Conservation (phyloP, 92 coral and sea anemone genomes). For the Galaxea fascicularis region DNA sequence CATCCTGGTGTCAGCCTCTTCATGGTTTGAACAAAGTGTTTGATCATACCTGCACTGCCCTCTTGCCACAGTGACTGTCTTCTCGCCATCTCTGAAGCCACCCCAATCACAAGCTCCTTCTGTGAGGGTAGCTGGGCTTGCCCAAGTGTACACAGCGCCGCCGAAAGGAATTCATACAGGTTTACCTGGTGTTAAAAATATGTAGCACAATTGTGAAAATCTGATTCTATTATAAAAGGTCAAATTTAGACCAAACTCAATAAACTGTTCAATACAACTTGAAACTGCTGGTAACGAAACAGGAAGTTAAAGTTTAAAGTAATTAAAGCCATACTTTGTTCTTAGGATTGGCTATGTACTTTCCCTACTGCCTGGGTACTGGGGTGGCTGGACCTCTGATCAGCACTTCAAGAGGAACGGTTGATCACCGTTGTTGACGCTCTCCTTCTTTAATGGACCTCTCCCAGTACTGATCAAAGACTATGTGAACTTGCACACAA, state of each 20-base stretch:
- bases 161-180: conserved; percentile 49
- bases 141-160: conserved; percentile 34
- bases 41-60: conserved; percentile 45
- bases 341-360: too few species aligned
- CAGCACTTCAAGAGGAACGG: conserved; percentile 34
- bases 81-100: conserved; percentile 58
- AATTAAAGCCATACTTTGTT: too few species aligned
- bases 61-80: conserved; percentile 46
- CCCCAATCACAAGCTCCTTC: conserved; percentile 55
- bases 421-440: conserved; percentile 57
- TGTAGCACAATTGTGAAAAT: conserved; percentile 23
- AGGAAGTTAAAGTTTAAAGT: too few species aligned
- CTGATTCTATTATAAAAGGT: too few species aligned
- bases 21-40: conserved; percentile 57
- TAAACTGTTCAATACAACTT: neutral
- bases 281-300: conserved; percentile 23
- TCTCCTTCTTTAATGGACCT: too few species aligned
- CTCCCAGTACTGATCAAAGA: too few species aligned
- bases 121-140: neutral
- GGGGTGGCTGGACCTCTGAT: conserved; percentile 60
- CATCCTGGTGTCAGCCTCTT: conserved; percentile 76
- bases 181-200: conserved; percentile 40
- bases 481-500: too few species aligned
- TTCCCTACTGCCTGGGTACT: too few species aligned
- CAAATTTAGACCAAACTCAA: neutral